A percentile compares a stretch with the other conserved stretches of the same genome.
Evolutionary conservation across 2,888 invertebrate genomes (phyloP).

Genomic region (Apantesis nais): DNA sequence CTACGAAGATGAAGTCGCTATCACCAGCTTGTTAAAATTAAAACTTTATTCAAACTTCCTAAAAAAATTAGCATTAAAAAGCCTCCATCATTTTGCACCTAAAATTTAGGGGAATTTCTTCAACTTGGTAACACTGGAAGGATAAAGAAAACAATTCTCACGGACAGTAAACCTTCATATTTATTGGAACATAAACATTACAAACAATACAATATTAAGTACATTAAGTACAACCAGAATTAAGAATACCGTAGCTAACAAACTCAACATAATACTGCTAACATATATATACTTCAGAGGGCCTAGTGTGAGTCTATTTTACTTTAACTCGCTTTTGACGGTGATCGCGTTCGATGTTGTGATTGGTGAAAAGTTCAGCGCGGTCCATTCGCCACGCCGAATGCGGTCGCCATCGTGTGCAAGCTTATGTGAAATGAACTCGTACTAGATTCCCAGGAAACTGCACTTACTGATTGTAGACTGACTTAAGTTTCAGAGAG

Average conservation of each 20-base stretch:
- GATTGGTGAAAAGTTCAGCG: not conserved
- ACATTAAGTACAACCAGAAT: constrained; percentile 48
- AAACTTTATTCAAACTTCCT: no score
- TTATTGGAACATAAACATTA: constrained; percentile 53
- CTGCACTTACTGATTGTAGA: not conserved
- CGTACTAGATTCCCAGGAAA: not conserved
- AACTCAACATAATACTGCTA: constrained; percentile 52
- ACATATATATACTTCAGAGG: constrained; percentile 1
- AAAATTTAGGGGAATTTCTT: not conserved
- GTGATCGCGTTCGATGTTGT: not conserved
- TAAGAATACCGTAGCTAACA: constrained; percentile 28
- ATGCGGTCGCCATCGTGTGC: not conserved
- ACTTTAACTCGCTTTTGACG: not conserved
- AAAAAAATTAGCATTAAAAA: not conserved
- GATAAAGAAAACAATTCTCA: constrained; percentile 26
- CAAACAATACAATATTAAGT: constrained; percentile 47
- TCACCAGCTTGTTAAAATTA: no score
- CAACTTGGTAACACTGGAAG: not conserved
- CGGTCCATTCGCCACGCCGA: not conserved
- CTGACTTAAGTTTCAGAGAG: not conserved
- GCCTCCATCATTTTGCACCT: not conserved
- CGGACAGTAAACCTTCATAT: constrained; percentile 51
- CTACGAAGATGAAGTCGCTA: no score
- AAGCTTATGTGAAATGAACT: not conserved
- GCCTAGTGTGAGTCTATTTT: not conserved